Evolutionary conservation across 2,797 vertebrate genomes (phyloP), one percentile per base, ranked within the genome.

Genomic region (Lates japonicus): DNA sequence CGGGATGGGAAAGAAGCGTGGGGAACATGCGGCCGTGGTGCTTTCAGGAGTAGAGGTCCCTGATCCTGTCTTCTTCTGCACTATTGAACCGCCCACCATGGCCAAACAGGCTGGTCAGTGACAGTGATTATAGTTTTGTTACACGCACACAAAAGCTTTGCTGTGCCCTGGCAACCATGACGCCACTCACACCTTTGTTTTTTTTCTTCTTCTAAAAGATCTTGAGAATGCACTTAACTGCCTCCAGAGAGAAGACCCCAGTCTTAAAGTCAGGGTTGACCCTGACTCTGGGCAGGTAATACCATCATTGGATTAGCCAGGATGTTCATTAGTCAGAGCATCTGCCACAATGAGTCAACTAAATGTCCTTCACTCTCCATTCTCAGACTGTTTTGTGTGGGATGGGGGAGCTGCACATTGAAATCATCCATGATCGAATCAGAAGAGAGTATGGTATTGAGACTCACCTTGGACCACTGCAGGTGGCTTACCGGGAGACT

Each of bases 371-470:
- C 5, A 1, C 52, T 70, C 22, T 78, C 20, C 2, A 1, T 55
- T 77, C 74, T 65, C 78, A 99, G 98, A 99, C 96, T 9, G 80
- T 99, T 81, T 91, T 99, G 33, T 99, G 98, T 88, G 98, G 98
- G 33, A 99, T 99, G 98, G 98, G 98, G 58, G 98, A 99, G 79
- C 94, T 99, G 78, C 98, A 99, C 87, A 99, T 99, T 75, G 98
- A 99, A 86, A 97, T 99, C 73, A 94, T 99, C 90, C 98, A 99
- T 7, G 98, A 99, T 73, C 95, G 98, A 64, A 99, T 99, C 91
- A 96, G 94, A 87, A 95, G 97, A 76, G 98, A 99, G 82, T 97
- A 98, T 57, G 96, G 96, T 86, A 95, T 99, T 11, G 97, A 98
- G 91, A 97, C 98, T 42, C 95, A 97, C 0, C 92, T 99, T 0